A percentile compares a stretch with the other conserved stretches of the same genome.
Evolutionary conservation across 1,140 invertebrate species (phyloP).

Genomic region (Spodoptera frugiperda): DNA sequence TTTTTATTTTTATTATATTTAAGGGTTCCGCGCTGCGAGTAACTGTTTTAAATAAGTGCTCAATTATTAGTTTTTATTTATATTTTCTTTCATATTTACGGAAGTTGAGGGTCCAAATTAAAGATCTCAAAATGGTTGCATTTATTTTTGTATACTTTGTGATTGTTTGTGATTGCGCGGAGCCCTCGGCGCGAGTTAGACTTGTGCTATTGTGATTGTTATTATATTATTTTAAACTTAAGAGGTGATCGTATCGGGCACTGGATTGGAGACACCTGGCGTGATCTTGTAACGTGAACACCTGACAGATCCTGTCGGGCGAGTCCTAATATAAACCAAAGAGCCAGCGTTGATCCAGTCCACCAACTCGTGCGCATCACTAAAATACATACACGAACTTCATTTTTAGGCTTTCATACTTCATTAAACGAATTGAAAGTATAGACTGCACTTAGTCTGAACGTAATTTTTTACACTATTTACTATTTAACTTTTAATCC

Average conservation of each 20-base stretch:
- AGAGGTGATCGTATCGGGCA: not conserved
- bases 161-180: conserved; percentile 13
- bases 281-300: not conserved
- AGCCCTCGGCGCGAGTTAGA: conserved; percentile 16
- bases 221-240: conserved; percentile 6
- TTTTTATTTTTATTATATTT: conserved; percentile 11
- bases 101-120: conserved; percentile 40
- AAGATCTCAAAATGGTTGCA: conserved; percentile 34
- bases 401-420: conserved; percentile 1
- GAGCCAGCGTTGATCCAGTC: not conserved
- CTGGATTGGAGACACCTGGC: not conserved
- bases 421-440: conserved; percentile 41
- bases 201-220: conserved; percentile 26
- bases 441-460: conserved; percentile 62
- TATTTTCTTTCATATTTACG: conserved; percentile 11
- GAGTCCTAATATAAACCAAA: conserved; percentile 9
- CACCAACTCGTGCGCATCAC: not conserved
- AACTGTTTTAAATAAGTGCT: conserved; percentile 2
- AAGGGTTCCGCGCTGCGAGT: conserved; percentile 9
- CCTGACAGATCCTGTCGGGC: not conserved
- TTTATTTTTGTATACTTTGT: conserved; percentile 36
- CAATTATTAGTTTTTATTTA: conserved; percentile 7
- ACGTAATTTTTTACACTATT: conserved; percentile 62
- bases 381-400: not conserved
- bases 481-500: conserved; percentile 51